These are phyloP conservation scores for Argynnis bischoffii DNA, from an alignment of 2,888 invertebrate genomes.

Conservation along the genomic window DNA sequence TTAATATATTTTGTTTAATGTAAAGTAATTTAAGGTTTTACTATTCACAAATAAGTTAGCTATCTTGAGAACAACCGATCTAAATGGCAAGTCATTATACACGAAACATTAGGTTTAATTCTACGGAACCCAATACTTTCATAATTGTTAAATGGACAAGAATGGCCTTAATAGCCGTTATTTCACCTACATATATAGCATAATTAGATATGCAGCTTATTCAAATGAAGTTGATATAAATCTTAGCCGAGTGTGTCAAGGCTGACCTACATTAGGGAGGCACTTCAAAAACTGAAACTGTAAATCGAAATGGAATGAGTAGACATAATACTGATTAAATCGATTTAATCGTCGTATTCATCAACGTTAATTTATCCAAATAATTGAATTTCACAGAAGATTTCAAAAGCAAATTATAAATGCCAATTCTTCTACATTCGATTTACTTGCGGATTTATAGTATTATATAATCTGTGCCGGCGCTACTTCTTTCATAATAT, in stretches of 20 bases:
- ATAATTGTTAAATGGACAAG: slow-evolving; percentile 25
- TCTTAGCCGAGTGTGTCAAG: slow-evolving; percentile 40
- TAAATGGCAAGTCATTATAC: slow-evolving; percentile 11
- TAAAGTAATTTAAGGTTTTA: too few relatives aligned
- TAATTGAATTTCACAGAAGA: slow-evolving; percentile 16
- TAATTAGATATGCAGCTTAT: slow-evolving; percentile 34
- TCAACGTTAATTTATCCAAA: slow-evolving; percentile 17
- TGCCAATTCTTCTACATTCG: not conserved
- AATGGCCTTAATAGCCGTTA: slow-evolving; percentile 17
- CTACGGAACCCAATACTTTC: slow-evolving; percentile 18
- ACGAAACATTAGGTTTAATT: slow-evolving; percentile 21
- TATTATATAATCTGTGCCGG: not conserved
- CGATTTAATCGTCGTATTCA: slow-evolving; percentile 10
- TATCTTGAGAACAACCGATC: not conserved
- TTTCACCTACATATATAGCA: slow-evolving; percentile 1
- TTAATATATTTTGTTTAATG: too few relatives aligned
- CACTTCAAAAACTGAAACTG: slow-evolving; percentile 45
- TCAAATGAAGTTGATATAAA: slow-evolving; percentile 34
- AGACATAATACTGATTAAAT: slow-evolving; percentile 29
- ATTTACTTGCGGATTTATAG: not conserved
- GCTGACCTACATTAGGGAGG: slow-evolving; percentile 45
- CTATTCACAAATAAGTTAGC: too few relatives aligned
- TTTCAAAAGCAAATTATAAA: slow-evolving; percentile 11
- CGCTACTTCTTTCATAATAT: too few relatives aligned
- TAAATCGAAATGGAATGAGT: slow-evolving; percentile 37